These are phyloP conservation scores for Eubucco bourcierii DNA, from an alignment of 2,113 vertebrate genomes.

Conservation along the genomic window DNA sequence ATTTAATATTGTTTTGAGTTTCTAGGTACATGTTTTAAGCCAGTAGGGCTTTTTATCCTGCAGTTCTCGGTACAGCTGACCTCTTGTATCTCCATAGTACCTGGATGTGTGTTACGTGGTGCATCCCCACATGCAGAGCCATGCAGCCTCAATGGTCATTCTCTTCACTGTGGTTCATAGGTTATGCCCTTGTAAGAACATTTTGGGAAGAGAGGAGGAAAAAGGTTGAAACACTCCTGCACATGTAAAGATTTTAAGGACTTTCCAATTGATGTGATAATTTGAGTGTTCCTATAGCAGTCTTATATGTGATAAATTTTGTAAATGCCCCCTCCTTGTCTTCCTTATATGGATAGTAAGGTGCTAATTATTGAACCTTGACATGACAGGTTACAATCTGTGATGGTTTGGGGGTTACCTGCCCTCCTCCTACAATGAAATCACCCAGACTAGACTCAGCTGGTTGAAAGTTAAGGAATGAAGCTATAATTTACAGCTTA, in stretches of 20 bases:
- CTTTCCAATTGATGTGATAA: background rate
- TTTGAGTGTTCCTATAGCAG: background rate
- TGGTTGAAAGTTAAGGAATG: too few species aligned
- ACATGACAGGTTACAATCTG: background rate
- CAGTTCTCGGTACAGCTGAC: background rate
- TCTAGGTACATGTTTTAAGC: background rate
- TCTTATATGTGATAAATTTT: background rate
- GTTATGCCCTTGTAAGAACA: background rate
- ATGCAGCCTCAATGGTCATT: background rate
- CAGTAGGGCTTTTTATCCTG: fast-evolving
- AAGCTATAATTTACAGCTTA: too few species aligned
- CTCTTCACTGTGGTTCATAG: background rate
- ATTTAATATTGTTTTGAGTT: background rate
- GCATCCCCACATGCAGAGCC: background rate
- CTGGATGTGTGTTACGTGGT: background rate
- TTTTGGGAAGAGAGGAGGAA: background rate
- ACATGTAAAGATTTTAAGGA: background rate
- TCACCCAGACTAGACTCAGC: too few species aligned
- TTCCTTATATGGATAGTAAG: background rate
- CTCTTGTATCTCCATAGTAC: background rate
- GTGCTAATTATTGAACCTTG: background rate
- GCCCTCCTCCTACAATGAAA: too few species aligned
- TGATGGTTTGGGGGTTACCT: too few species aligned
- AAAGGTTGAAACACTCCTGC: background rate
- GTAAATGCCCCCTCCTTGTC: background rate